Base-by-base conservation (phyloP, 92 coral and sea anemone species). In the Palythoa grandiflora region DNA sequence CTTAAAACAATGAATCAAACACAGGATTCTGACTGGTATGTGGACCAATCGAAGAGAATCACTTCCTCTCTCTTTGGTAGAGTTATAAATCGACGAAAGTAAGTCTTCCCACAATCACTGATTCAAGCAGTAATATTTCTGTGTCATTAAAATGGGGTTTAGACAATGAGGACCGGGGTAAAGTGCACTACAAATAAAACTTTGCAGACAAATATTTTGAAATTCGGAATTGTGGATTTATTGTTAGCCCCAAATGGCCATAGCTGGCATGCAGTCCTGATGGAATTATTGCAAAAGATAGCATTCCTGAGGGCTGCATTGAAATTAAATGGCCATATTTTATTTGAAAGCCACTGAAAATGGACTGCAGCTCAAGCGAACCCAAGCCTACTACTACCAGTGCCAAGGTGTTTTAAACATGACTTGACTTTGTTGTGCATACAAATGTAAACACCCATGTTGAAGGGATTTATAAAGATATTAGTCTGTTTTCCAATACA, bases 231-330 rank as follows among this genome's bases (percentile, higher is more conserved):
- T 88, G 91, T 89, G 96, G 96, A 39, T 79, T 93, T 6, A 89
- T 90, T 66, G 74, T 93, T 1, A 71, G 87, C 59, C 86, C 81
- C 15, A 89, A 59, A 38, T 78, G 87, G 85, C 81, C 92, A 52
- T 80, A 77, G 80, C 90, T 91, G 35, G 93, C 89, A 17, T 87
- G 93, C 50, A 91, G 91, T 40, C 92, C 96, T 44, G 96, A 91
- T 86, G 88, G 96, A 63, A 63, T 93, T 85, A 87, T 89, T 48
- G 79, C 75, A 71, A 38, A 60, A 3, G 20, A 54, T 35, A 76
- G 85, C 7, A 36, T 6, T 19, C 73, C 78, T 6, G 38, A 77
- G 80, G 94, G 92, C 38, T 92, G 89, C 68, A 75, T 86, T 35
- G 92, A 91, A 13, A 73, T 93, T 40, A 89, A 89, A 57, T 88